Evolutionary conservation across 2,888 invertebrate species (phyloP).

Genomic region (Coleophora flavipennella): DNA sequence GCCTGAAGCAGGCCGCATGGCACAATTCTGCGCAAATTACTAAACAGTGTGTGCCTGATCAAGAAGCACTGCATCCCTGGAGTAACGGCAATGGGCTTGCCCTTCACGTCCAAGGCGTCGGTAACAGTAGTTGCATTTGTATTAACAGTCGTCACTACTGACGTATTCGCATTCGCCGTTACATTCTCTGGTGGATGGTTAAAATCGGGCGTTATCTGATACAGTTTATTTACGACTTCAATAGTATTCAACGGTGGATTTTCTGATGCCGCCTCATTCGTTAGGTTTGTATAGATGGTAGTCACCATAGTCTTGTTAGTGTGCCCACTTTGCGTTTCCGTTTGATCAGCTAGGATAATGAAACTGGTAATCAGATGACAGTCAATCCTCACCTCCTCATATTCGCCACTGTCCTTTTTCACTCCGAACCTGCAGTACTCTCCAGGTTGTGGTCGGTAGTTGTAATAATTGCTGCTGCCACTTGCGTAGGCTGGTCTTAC

Average conservation of each 20-base stretch:
- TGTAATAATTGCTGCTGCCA: slow-evolving; percentile 16
- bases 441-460: slow-evolving; percentile 31
- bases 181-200: slow-evolving; percentile 40
- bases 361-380: slow-evolving; percentile 56
- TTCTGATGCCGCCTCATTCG: slow-evolving; percentile 22
- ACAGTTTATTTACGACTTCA: slow-evolving; percentile 20
- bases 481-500: slow-evolving; percentile 36
- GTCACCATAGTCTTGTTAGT: slow-evolving; percentile 36
- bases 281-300: slow-evolving; percentile 48
- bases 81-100: slow-evolving; percentile 47
- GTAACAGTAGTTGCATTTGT: slow-evolving; percentile 46
- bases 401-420: slow-evolving; percentile 53
- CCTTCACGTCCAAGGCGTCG: slow-evolving; percentile 59
- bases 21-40: slow-evolving; percentile 41
- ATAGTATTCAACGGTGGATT: slow-evolving; percentile 9
- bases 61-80: slow-evolving; percentile 57
- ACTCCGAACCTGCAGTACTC: slow-evolving; percentile 57
- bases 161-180: slow-evolving; percentile 33
- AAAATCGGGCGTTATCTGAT: slow-evolving; percentile 46
- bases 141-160: slow-evolving; percentile 36
- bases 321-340: slow-evolving; percentile 19
- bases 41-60: slow-evolving; percentile 31
- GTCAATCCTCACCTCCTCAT: slow-evolving; percentile 57
- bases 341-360: slow-evolving; percentile 38
- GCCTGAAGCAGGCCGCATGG: slow-evolving; percentile 52